Evolutionary conservation across 2,888 invertebrate species (phyloP), one percentile per base, ranked within the genome.

Genomic region (Ornithoptera priamus): DNA sequence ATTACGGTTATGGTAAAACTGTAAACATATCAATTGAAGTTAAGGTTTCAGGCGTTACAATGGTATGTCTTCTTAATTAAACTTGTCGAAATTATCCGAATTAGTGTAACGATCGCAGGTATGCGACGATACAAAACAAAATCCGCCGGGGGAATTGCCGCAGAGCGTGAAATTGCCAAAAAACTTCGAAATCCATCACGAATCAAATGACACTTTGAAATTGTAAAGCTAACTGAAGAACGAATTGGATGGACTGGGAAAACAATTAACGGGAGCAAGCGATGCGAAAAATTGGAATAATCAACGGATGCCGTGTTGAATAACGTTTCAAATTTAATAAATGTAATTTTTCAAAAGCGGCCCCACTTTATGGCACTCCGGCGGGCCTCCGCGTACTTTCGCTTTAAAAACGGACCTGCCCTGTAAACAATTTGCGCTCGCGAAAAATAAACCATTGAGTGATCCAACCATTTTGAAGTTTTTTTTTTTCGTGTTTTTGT

Each of bases 201-300:
- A 89, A 86, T 89, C 90, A 90, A 90, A 90, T 89, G 90, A 90
- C 90, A 90, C 89, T 90, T 89, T 88, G 85, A 86, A 90, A 90
- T 88, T 90, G 90, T 88, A 88, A 88, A 90, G 86, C 87, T 85
- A 86, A 89, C 87, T 87, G 88, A 87, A 85, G 88, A 86, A 86
- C 82, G 88, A 86, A 87, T 86, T 83, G 85, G 84, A 88, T 85
- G 85, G 77, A 84, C 85, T 84, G 84, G 79, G 85, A 86, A 90
- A 90, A 90, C 90, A 90, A 90, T 90, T 90, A 89, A 85, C 86
- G 81, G 72, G 81, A 80, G 74, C 81, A 79, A 76, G 74, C 81
- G 83, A 85, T 83, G 85, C 82, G 86, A 85, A 89, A 89, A 89
- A 89, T 86, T 87, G 85, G 84, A 87, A 88, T 87, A 89, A 88